Base-by-base conservation (phyloP, 2,797 vertebrate genomes). In the Epinephelus coioides region DNA sequence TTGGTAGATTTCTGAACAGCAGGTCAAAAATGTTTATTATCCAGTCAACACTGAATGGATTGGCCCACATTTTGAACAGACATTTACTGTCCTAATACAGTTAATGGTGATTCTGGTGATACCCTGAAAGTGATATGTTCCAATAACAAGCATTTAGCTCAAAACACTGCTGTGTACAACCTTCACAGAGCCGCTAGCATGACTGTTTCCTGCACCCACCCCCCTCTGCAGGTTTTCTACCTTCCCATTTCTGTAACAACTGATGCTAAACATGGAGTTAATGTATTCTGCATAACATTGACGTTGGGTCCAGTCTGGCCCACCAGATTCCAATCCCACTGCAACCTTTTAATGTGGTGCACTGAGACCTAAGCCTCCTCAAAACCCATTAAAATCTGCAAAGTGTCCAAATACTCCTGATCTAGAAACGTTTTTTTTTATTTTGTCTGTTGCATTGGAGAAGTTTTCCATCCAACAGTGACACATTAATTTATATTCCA, bases 401-500 rank as follows among this genome's bases (percentile, higher is more conserved):
- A 56, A 64, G 44, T 56, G 5, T 71, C 50, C 59, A 74, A 74
- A 62, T 50, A 56, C 40, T 55, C 6, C 57, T 53, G 17, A 51
- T 60, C 34, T 27, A 54, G 67, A 27, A 54, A 51, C 19, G 3
- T 40, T 57, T 30, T 60, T 62, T 62, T 47, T 80, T 61, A 27
- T 81, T 68, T n/a, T 43, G 6, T 40, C 18, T 62, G n/a, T 46
- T 63, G 55, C 50, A n/a, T 19, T 57, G 21, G 53, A 64, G 34
- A 61, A 51, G 25, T 55, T 75, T 55, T 73, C 70, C 62, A 30
- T 73, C 69, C 71, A 74, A 43, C 69, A 60, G 69, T 63, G 50
- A 68, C 69, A 71, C 71, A 46, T 23, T 53, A 10, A 81, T 87
- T 79, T 73, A 76, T 79, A 81, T 78, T 62, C 79, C 40, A 17